Evolutionary conservation across 2,113 vertebrate species (phyloP).

Genomic region (Oxygymnocypris stewartii): DNA sequence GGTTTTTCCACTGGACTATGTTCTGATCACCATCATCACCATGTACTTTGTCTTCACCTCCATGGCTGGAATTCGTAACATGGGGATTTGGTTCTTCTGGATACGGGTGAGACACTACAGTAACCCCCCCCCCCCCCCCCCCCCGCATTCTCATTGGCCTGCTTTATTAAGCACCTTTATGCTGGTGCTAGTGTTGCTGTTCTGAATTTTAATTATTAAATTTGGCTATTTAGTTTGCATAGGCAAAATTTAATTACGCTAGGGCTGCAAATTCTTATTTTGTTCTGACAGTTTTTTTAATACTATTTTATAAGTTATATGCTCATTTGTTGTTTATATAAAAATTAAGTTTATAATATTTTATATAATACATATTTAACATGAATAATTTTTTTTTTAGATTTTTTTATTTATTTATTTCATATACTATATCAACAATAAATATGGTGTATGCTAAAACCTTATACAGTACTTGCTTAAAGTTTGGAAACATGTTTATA

Average conservation of each 20-base stretch:
- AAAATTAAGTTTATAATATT: not conserved
- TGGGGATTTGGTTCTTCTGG: slow-evolving; percentile 99
- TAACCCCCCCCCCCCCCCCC: too few relatives aligned
- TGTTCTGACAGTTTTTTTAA: too few relatives aligned
- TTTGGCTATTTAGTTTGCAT: too few relatives aligned
- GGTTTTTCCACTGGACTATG: slow-evolving; percentile 97
- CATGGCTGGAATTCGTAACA: slow-evolving; percentile 97
- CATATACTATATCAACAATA: not conserved
- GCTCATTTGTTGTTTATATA: not conserved
- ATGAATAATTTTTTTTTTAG: too few relatives aligned
- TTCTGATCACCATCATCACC: slow-evolving; percentile 94
- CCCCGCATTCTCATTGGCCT: not conserved
- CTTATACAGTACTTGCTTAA: not conserved
- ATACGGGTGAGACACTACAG: slow-evolving; percentile 79
- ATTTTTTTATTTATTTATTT: too few relatives aligned
- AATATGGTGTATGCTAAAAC: not conserved
- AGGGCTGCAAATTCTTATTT: too few relatives aligned
- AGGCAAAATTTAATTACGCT: too few relatives aligned
- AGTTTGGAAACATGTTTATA: too few relatives aligned
- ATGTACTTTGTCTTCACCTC: slow-evolving; percentile 98
- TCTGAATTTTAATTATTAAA: not conserved
- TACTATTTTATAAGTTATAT: too few relatives aligned
- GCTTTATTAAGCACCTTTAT: not conserved
- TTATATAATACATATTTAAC: not conserved
- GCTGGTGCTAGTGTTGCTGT: not conserved